Base-by-base conservation (phyloP, 2,797 vertebrate genomes). In the Muscicapa striata region DNA sequence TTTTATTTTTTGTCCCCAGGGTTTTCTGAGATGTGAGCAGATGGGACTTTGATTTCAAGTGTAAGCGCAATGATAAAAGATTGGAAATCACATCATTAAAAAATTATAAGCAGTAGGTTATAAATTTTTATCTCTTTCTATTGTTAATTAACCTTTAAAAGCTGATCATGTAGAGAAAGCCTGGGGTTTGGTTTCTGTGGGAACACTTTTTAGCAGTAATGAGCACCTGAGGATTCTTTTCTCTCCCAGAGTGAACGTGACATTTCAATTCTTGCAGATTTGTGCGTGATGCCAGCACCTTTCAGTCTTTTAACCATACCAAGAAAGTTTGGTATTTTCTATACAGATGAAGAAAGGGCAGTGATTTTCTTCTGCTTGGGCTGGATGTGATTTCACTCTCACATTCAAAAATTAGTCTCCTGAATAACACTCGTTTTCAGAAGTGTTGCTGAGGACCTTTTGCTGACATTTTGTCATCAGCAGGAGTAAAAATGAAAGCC, bases 131-230 rank as follows among this genome's bases (percentile, higher is more conserved):
- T 97, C 66, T 83, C 72, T 97, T 43, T 32, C 91, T 95, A 79
- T 84, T 96, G 94, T 97, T 98, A 97, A 98, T 98, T 98, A 98
- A 98, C 97, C 97, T 98, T 98, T 98, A 97, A 97, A 97, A 96
- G 32, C 94, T 91, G 94, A 92, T 97, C 93, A 88, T 85, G 95
- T 91, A 77, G 82, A 86, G 94, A 95, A 95, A 91, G 87, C 95
- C 90, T 89, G 86, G 89, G 73, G 94, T 84, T 93, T 94, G 85
- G 72, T 93, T 97, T 96, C 95, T 97, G 92, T 95, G 87, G 94
- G 81, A 95, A 82, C 43, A 74, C 92, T 88, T 89, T 97, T 96
- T 94, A 94, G 90, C 87, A 90, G 84, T 97, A 97, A 98, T 96
- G 95, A 97, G 95, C 94, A 96, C 96, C 95, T 83, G 86, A 88